Percentiles rank a stretch among this genome's conserved stretches.
These are phyloP conservation scores for Pseudonaja textilis DNA, from an alignment of 2,113 vertebrate species.

Conservation along the genomic window DNA sequence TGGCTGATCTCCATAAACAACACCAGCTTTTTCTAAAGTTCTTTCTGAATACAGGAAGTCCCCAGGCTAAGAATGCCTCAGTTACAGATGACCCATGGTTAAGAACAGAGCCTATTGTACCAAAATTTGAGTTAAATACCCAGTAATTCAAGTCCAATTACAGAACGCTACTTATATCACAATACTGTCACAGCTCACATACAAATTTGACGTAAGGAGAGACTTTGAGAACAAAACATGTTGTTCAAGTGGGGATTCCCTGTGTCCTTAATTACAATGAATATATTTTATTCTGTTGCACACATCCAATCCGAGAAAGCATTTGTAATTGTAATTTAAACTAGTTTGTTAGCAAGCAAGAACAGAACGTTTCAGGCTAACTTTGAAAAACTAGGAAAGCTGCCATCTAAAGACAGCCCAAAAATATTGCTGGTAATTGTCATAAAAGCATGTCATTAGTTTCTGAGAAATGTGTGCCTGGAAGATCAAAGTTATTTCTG, in stretches of 20 bases:
- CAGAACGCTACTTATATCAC: too few species aligned
- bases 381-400: neutral
- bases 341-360: neutral
- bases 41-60: neutral
- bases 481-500: neutral
- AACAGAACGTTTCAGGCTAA: neutral
- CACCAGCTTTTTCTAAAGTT: neutral
- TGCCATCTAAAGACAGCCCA: neutral
- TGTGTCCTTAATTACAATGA: neutral
- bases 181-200: neutral
- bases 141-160: too few species aligned
- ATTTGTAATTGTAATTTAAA: neutral
- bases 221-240: neutral
- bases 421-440: neutral
- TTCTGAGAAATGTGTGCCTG: neutral
- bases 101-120: too few species aligned
- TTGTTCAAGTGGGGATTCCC: neutral
- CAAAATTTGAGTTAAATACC: too few species aligned
- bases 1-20: neutral
- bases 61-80: too few species aligned
- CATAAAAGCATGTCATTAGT: neutral
- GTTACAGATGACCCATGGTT: too few species aligned
- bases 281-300: neutral
- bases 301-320: neutral
- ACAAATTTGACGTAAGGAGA: neutral